Percentiles rank a stretch among this genome's conserved stretches.
phyloP scores from a whole-genome alignment of 2,888 invertebrate genomes.

The Sclerodermus sp. region DNA sequence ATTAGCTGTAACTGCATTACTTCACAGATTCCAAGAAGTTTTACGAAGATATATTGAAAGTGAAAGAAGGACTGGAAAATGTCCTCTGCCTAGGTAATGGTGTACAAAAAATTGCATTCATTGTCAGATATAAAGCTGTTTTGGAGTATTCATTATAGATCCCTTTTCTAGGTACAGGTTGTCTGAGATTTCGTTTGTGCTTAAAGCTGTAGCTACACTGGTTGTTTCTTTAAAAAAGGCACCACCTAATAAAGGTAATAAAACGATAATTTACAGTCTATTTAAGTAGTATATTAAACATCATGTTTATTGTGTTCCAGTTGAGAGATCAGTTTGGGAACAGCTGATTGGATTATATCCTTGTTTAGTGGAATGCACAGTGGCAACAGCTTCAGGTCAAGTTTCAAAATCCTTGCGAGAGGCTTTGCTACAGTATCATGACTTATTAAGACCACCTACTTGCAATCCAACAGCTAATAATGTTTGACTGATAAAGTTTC shows the following conservation, averaged over 20 bases:
- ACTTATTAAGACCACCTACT: slow-evolving; percentile 72
- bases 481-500: slow-evolving; percentile 43
- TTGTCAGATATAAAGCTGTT: slow-evolving; percentile 13
- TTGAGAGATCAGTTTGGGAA: slow-evolving; percentile 89
- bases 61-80: slow-evolving; percentile 80
- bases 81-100: slow-evolving; percentile 77
- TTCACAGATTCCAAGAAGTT: slow-evolving; percentile 92
- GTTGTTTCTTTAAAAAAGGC: slow-evolving; percentile 92
- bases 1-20: slow-evolving; percentile 86
- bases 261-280: neutral
- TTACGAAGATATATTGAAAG: slow-evolving; percentile 84
- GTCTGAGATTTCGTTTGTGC: slow-evolving; percentile 93
- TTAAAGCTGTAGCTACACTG: slow-evolving; percentile 91
- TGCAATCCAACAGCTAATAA: slow-evolving; percentile 47
- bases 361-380: slow-evolving; percentile 80
- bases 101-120: neutral
- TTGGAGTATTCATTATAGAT: slow-evolving; percentile 39
- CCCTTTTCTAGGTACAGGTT: slow-evolving; percentile 75
- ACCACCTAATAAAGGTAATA: slow-evolving; percentile 77
- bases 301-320: slow-evolving; percentile 55
- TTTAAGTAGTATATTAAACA: neutral
- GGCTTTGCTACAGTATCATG: slow-evolving; percentile 85
- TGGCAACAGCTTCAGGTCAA: slow-evolving; percentile 75
- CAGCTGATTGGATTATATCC: slow-evolving; percentile 92
- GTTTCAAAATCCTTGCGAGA: slow-evolving; percentile 79